Percentiles rank a stretch among this genome's conserved stretches.
Evolutionary conservation across 2,888 invertebrate genomes (phyloP).

Genomic region (Drosophila nigritarsus): DNA sequence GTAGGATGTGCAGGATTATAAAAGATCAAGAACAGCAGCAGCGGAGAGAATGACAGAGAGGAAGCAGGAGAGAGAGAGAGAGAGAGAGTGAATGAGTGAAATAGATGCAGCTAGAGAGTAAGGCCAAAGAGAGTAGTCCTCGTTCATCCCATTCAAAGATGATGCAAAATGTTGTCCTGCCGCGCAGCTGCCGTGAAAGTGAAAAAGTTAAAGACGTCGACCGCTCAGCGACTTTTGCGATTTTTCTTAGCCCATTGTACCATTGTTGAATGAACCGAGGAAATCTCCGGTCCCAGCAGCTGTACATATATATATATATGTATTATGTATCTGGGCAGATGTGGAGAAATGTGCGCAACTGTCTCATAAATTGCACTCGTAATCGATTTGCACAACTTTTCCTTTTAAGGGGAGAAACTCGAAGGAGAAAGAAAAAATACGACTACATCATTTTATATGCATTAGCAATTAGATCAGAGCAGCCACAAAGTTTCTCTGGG

Average conservation of each 20-base stretch:
- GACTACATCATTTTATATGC: slow-evolving; percentile 57
- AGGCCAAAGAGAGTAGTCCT: slow-evolving; percentile 36
- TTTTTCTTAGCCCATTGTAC: slow-evolving; percentile 44
- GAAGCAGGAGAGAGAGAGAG: neutral
- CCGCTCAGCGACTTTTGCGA: slow-evolving; percentile 48
- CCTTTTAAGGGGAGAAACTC: slow-evolving; percentile 5
- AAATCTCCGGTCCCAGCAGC: slow-evolving; percentile 33
- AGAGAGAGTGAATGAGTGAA: neutral
- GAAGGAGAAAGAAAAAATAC: slow-evolving; percentile 12
- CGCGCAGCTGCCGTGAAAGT: slow-evolving; percentile 47
- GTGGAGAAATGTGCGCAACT: slow-evolving; percentile 36
- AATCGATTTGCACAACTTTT: slow-evolving; percentile 52
- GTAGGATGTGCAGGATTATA: slow-evolving; percentile 62
- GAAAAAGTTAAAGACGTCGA: slow-evolving; percentile 28
- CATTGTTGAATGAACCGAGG: slow-evolving; percentile 30
- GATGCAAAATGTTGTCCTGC: slow-evolving; percentile 54
- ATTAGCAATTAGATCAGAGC: slow-evolving; percentile 68
- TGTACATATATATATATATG: slow-evolving; percentile 26
- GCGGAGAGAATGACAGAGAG: slow-evolving; percentile 6
- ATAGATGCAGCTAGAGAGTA: slow-evolving; percentile 17
- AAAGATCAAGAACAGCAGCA: slow-evolving; percentile 52
- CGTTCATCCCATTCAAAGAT: slow-evolving; percentile 38
- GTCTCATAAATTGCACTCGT: slow-evolving; percentile 73
- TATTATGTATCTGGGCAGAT: slow-evolving; percentile 38
- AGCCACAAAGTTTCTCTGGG: neutral